phyloP scores from a whole-genome alignment of 2,888 invertebrate genomes.

The Chloroclysta siterata region DNA sequence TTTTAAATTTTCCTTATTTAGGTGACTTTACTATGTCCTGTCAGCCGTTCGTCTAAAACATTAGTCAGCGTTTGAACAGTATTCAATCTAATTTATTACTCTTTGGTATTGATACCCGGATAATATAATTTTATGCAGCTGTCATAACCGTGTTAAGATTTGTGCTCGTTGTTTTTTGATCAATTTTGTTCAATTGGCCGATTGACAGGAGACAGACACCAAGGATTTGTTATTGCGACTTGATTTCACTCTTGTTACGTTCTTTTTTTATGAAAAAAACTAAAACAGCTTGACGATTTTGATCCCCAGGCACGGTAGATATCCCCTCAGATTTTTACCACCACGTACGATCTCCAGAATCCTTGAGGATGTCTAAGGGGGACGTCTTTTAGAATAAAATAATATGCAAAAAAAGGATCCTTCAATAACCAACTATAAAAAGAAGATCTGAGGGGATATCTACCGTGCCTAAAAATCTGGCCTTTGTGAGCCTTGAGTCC shows the following conservation, averaged over 20 bases:
- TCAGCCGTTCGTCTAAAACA: conserved; percentile 52
- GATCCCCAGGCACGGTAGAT: too few relatives aligned
- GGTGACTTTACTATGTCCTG: conserved; percentile 40
- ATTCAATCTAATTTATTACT: conserved; percentile 37
- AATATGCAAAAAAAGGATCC: too few relatives aligned
- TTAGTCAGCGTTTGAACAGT: conserved; percentile 54
- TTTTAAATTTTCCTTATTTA: conserved; percentile 18
- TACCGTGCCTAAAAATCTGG: too few relatives aligned
- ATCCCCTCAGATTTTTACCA: too few relatives aligned
- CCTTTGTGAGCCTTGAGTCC: too few relatives aligned
- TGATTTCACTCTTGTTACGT: background rate
- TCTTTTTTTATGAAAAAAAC: background rate
- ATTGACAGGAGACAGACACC: conserved; percentile 30
- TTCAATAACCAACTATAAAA: too few relatives aligned
- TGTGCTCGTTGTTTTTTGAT: conserved; percentile 27
- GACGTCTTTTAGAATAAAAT: too few relatives aligned
- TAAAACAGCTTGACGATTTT: too few relatives aligned
- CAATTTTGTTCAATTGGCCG: conserved; percentile 26
- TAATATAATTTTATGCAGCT: conserved; percentile 40
- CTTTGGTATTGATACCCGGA: conserved; percentile 41
- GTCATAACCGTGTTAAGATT: conserved; percentile 34
- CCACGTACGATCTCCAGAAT: too few relatives aligned
- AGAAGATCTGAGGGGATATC: too few relatives aligned
- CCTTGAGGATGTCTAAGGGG: too few relatives aligned
- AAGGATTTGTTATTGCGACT: conserved; percentile 22